These are phyloP conservation scores for Phyllotreta striolata DNA, from an alignment of 2,888 invertebrate genomes.

Conservation along the genomic window DNA sequence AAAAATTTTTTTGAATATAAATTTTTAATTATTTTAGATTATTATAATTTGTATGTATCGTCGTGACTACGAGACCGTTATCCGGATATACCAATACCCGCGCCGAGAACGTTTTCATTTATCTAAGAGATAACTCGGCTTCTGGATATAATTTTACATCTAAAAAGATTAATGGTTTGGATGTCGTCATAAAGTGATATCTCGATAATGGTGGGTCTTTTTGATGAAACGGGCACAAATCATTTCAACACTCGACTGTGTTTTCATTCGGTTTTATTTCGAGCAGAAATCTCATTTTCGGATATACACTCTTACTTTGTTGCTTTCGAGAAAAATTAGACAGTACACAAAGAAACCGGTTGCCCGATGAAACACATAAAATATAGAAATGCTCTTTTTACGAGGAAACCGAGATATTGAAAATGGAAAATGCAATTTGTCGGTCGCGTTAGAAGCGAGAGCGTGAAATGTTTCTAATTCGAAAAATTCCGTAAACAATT, in stretches of 20 bases:
- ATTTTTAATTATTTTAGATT: not conserved
- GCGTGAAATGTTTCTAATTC: not conserved
- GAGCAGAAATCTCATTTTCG: slow-evolving; percentile 31
- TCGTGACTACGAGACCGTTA: slow-evolving; percentile 26
- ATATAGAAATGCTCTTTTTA: slow-evolving; percentile 20
- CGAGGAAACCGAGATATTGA: slow-evolving; percentile 17
- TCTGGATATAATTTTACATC: slow-evolving; percentile 44
- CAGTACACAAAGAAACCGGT: slow-evolving; percentile 18
- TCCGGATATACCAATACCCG: slow-evolving; percentile 41
- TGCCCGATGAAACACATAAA: slow-evolving; percentile 20
- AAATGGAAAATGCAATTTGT: slow-evolving; percentile 11
- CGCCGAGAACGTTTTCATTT: slow-evolving; percentile 46
- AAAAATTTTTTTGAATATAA: not conserved
- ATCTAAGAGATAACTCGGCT: slow-evolving; percentile 46
- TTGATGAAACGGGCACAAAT: slow-evolving; percentile 51
- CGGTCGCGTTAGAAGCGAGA: not conserved
- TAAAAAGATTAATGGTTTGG: slow-evolving; percentile 48
- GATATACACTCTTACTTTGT: slow-evolving; percentile 27
- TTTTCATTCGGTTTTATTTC: slow-evolving; percentile 41
- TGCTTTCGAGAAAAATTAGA: slow-evolving; percentile 27
- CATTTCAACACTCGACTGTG: slow-evolving; percentile 52
- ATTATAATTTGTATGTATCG: slow-evolving; percentile 9
- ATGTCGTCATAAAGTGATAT: slow-evolving; percentile 49
- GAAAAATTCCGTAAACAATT: not conserved
- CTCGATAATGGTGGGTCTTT: slow-evolving; percentile 41